These are phyloP conservation scores for Rutilus rutilus DNA, from an alignment of 2,113 vertebrate species.

Conservation along the genomic window DNA sequence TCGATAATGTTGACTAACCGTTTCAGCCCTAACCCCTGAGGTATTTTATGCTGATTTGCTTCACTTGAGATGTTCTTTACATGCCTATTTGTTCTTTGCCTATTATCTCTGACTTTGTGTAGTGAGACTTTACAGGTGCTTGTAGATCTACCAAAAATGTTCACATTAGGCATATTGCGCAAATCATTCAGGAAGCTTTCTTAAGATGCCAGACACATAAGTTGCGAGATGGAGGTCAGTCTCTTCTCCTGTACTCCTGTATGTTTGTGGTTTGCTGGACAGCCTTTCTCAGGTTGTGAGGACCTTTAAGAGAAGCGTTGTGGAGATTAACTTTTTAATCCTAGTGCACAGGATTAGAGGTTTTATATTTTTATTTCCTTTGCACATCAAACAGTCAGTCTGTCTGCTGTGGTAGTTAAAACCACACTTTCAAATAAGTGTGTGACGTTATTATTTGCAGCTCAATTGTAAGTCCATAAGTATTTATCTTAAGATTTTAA, in stretches of 20 bases:
- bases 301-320: slow-evolving; percentile 66
- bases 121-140: neutral
- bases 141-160: neutral
- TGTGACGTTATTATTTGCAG: too few species aligned
- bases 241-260: neutral
- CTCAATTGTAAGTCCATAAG: too few species aligned
- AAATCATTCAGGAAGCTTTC: neutral
- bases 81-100: too few species aligned
- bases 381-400: slow-evolving; percentile 34
- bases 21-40: too few species aligned
- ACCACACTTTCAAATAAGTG: too few species aligned
- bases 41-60: neutral
- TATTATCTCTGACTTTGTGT: neutral
- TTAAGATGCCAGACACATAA: neutral
- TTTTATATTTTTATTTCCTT: slow-evolving; percentile 74
- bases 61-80: neutral
- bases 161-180: neutral
- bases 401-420: slow-evolving; percentile 30
- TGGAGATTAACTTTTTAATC: slow-evolving; percentile 79
- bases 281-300: slow-evolving; percentile 58
- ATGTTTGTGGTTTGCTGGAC: neutral
- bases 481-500: too few species aligned
- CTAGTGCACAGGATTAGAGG: slow-evolving; percentile 74
- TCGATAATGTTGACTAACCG: too few species aligned
- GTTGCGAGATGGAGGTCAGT: neutral